Evolutionary conservation across 1,140 invertebrate species (phyloP).

Genomic region (Protaetia brevitarsis): DNA sequence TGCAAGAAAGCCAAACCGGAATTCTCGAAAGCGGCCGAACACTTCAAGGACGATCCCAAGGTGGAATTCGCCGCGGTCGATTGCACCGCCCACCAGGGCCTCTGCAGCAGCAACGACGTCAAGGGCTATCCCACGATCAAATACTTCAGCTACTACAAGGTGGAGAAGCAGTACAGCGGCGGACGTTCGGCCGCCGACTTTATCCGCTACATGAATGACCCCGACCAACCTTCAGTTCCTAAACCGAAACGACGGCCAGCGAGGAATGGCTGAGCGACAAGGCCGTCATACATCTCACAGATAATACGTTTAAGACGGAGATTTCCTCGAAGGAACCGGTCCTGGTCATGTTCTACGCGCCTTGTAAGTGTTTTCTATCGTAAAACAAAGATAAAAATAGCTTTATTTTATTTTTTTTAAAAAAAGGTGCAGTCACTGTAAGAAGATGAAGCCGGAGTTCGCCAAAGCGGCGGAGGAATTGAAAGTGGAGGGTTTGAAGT

Average conservation of each 20-base stretch:
- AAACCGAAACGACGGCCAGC: not conserved
- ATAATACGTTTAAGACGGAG: slow-evolving; percentile 53
- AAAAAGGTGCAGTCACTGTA: slow-evolving; percentile 75
- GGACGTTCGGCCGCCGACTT: slow-evolving; percentile 69
- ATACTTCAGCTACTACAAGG: slow-evolving; percentile 81
- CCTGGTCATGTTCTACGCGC: slow-evolving; percentile 77
- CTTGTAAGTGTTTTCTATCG: slow-evolving; percentile 57
- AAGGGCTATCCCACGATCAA: slow-evolving; percentile 84
- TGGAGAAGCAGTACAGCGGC: slow-evolving; percentile 63
- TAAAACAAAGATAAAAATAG: not conserved
- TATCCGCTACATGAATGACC: slow-evolving; percentile 64
- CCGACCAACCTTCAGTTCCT: slow-evolving; percentile 46
- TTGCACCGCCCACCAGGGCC: slow-evolving; percentile 64
- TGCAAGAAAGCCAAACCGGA: slow-evolving; percentile 88
- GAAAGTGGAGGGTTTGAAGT: slow-evolving; percentile 52
- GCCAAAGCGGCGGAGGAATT: slow-evolving; percentile 60
- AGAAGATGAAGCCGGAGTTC: slow-evolving; percentile 70
- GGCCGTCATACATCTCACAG: slow-evolving; percentile 54
- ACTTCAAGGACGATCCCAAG: slow-evolving; percentile 68
- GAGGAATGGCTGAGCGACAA: slow-evolving; percentile 36
- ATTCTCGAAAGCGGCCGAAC: slow-evolving; percentile 70
- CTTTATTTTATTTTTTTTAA: slow-evolving; percentile 26
- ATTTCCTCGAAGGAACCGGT: slow-evolving; percentile 64
- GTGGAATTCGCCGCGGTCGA: slow-evolving; percentile 80
- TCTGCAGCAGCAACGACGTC: slow-evolving; percentile 71